Evolutionary conservation across 2,797 vertebrate species (phyloP), one percentile per base, ranked within the genome.

Genomic region (Denticeps clupeoides): DNA sequence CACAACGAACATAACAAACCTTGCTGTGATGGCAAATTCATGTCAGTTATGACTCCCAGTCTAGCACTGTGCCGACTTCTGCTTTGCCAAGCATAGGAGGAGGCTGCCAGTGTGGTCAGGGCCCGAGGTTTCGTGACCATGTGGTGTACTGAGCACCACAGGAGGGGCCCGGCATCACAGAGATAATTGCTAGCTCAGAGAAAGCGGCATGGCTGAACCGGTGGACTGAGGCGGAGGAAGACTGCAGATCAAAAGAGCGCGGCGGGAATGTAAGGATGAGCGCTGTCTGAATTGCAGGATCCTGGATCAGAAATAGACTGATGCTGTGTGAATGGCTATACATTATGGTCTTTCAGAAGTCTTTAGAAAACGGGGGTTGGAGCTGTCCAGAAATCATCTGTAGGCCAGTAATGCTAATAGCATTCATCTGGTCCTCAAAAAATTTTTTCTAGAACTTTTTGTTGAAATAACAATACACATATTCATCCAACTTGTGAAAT

Each of bases 121-220:
- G 58, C 49, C 33, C 67, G 43, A 29, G 41, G 54, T 58, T 55
- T 44, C 41, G 41, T 47, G 51, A 60, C 37, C 58, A 49, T 58
- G 59, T 64, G 58, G 56, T 45, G 53, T 51, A 46, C 32, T 45
- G 27, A 13, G 28, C 41, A 35, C 55, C 45, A 37, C 32, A 62
- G 65, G 68, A 60, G 65, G 62, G 29, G 60, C 62, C 59, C 50
- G 32, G 55, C 58, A 59, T 67, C 46, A 64, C 47, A n/a, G 42
- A 49, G 49, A 67, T 69, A 74, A 55, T 55, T 53, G 56, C 32
- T 50, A 51, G 53, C 45, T 41, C 47, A 16, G 16, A 35, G 11
- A 40, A 40, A 16, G 47, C 15, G 8, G 33, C 11, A 26, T 42
- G 40, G 49, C 47, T 50, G 47, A 58, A 55, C 10, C 0, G 12